Conservation (phyloP, 2,113 vertebrate species). For the zebrafish (Danio rerio) region GRCz12tu NC_133191.1:35970501-35971000, state of each 20-base stretch:
- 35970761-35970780: neutral
- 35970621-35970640: neutral
- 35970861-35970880: too few relatives aligned
- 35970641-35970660: neutral
- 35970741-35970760: neutral
- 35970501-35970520: slow-evolving; percentile 43
- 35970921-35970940: too few relatives aligned
- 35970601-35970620: neutral
- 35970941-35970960: too few relatives aligned
- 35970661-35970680: slow-evolving; percentile 5
- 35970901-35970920: too few relatives aligned
- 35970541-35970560: slow-evolving; percentile 50
- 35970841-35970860: too few relatives aligned
- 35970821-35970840: too few relatives aligned
- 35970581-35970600: slow-evolving; percentile 35
- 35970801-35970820: neutral
- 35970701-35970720: neutral
- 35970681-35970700: neutral
- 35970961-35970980: too few relatives aligned
- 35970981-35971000: too few relatives aligned
- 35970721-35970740: too few relatives aligned
- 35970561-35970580: slow-evolving; percentile 44
- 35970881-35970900: too few relatives aligned
- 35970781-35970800: neutral
- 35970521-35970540: slow-evolving; percentile 22